Evolutionary conservation across 2,888 invertebrate species (phyloP), one percentile per base, ranked within the genome.

Genomic region (Conus canariensis): DNA sequence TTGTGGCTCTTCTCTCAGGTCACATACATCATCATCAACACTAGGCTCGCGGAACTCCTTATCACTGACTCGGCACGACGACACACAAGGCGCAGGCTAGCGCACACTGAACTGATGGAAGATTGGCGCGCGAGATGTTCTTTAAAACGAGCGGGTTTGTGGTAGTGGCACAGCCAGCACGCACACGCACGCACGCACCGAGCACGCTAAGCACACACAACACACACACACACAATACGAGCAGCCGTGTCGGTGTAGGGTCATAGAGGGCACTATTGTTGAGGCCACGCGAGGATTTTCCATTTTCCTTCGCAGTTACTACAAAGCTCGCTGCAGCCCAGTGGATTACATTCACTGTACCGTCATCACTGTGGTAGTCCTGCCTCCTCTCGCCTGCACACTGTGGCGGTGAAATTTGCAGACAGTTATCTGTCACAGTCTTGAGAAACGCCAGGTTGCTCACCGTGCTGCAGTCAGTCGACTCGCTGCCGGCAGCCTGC

Each of bases 71-170:
- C n/a, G 74, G n/a, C 10, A 19, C 19, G n/a, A 9, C 19, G 22
- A 16, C 70, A n/a, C 19, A 16, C 30, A 30, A 45, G 8, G 77
- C 77, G 30, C 45, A 30, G 77, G 22, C 77, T 9, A 30, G 77
- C 30, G 77, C 30, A 80, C 77, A 80, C 77, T 80, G 77, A 10
- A 80, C 77, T 80, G 45, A 9, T 9, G 19, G 74, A 22, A 80
- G 77, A 80, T 80, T 80, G 77, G 77, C 77, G 77, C 77, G 77
- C 77, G 77, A 80, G 77, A 80, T 80, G 77, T 80, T 80, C 45
- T 80, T 80, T 80, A 12, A 80, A 80, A 30, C 25, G 77, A 80
- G 45, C 77, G 25, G 77, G 45, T 80, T 80, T 16, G 77, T 4
- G 45, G 77, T 30, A 25, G 25, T 12, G 77, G 25, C 30, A 30